phyloP scores from a whole-genome alignment of 1,140 invertebrate genomes.

The Drosophila navojoa region DNA sequence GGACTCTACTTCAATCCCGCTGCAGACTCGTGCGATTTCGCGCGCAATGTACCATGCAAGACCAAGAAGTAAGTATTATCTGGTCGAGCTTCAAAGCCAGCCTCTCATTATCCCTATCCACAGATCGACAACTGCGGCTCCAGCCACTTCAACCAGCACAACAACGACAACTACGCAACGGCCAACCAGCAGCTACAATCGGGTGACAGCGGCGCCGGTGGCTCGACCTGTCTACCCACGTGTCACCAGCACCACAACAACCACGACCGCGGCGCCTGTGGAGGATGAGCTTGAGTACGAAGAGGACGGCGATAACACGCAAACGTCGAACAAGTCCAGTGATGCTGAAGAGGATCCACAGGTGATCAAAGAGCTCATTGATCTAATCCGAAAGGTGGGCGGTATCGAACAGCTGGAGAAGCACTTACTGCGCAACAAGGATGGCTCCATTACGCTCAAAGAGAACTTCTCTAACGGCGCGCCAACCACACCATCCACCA shows the following conservation, averaged over 20 bases:
- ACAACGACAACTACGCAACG: slow-evolving; percentile 72
- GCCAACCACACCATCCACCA: slow-evolving; percentile 84
- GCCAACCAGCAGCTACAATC: slow-evolving; percentile 58
- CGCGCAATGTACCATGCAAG: slow-evolving; percentile 92
- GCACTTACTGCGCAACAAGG: slow-evolving; percentile 87
- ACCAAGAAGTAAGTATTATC: slow-evolving; percentile 84
- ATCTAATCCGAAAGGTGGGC: slow-evolving; percentile 93
- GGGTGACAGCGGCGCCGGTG: slow-evolving; percentile 64
- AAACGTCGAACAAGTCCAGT: slow-evolving; percentile 69
- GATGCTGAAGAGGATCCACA: slow-evolving; percentile 90
- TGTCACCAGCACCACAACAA: slow-evolving; percentile 84
- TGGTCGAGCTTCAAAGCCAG: not conserved
- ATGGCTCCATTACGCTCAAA: slow-evolving; percentile 63
- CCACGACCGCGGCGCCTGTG: slow-evolving; percentile 72
- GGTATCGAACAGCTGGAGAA: slow-evolving; percentile 92
- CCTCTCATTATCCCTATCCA: not conserved
- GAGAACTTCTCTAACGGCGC: slow-evolving; percentile 52
- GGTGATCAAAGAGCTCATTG: slow-evolving; percentile 93
- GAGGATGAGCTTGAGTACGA: slow-evolving; percentile 88
- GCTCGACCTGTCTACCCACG: slow-evolving; percentile 59
- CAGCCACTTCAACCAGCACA: slow-evolving; percentile 84
- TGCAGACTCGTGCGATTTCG: slow-evolving; percentile 96
- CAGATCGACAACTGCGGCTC: slow-evolving; percentile 84
- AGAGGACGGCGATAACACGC: slow-evolving; percentile 86
- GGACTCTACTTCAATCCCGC: slow-evolving; percentile 95